A percentile compares a stretch with the other conserved stretches of the same genome.
Conservation (phyloP, 2,888 invertebrate genomes). For the Ernsta delagoae region DNA sequence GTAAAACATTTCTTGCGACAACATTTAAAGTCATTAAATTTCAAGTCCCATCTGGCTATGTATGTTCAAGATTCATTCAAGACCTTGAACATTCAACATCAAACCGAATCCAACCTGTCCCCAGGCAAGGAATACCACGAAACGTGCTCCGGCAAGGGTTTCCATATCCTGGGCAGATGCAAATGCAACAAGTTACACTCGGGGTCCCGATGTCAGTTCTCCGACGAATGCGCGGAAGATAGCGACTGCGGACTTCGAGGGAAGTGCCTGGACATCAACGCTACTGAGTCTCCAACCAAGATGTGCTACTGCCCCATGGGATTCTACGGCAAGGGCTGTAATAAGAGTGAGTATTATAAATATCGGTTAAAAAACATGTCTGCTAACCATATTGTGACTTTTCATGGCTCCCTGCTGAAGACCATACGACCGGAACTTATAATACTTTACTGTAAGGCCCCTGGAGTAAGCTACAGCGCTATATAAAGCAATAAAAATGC, state of each 20-base stretch:
- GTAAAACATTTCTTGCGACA: too few relatives aligned
- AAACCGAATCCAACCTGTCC: not conserved
- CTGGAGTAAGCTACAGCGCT: too few relatives aligned
- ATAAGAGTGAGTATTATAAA: slow-evolving; percentile 88
- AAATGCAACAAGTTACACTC: slow-evolving; percentile 93
- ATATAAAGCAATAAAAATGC: too few relatives aligned
- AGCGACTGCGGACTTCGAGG: slow-evolving; percentile 95
- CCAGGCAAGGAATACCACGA: slow-evolving; percentile 91
- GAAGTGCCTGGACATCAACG: slow-evolving; percentile 91
- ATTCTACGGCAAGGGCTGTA: slow-evolving; percentile 94
- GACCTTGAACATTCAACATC: too few relatives aligned
- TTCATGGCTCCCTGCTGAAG: too few relatives aligned
- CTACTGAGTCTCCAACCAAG: slow-evolving; percentile 91
- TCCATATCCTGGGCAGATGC: slow-evolving; percentile 90
- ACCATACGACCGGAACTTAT: too few relatives aligned
- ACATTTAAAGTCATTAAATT: too few relatives aligned
- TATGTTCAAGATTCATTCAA: too few relatives aligned
- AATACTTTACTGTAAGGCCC: too few relatives aligned
- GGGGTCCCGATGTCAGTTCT: slow-evolving; percentile 94
- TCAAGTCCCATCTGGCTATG: too few relatives aligned
- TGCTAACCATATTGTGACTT: too few relatives aligned
- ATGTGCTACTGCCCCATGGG: slow-evolving; percentile 97
- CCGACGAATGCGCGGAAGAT: slow-evolving; percentile 94
- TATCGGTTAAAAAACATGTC: too few relatives aligned
- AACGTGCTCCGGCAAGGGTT: slow-evolving; percentile 94